phyloP scores from a whole-genome alignment of 1,140 invertebrate genomes.

The Ruditapes philippinarum region DNA sequence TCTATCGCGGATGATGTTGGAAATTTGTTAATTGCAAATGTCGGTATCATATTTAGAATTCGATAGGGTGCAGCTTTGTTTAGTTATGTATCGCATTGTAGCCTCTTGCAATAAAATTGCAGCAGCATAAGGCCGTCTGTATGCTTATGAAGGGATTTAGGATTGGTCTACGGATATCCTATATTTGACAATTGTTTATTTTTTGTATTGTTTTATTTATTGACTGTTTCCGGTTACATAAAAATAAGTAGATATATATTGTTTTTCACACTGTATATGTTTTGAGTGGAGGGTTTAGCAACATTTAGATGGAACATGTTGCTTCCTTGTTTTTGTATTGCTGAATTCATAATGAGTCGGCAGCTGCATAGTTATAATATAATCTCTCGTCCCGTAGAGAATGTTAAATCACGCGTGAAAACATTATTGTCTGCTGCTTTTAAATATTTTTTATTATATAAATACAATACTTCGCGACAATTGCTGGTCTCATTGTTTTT shows the following conservation, averaged over 20 bases:
- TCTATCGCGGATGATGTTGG: slow-evolving; percentile 22
- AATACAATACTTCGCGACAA: too few relatives aligned
- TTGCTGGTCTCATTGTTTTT: too few relatives aligned
- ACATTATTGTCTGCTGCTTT: too few relatives aligned
- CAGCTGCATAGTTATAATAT: not conserved
- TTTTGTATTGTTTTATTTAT: not conserved
- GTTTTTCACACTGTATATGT: not conserved
- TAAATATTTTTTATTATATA: too few relatives aligned
- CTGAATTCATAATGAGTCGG: not conserved
- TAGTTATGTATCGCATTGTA: not conserved
- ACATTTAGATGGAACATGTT: not conserved
- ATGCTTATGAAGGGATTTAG: not conserved
- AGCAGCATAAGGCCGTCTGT: not conserved
- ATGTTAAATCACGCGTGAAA: not conserved
- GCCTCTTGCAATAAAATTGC: not conserved
- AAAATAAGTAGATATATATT: not conserved
- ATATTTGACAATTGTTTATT: not conserved
- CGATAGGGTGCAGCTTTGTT: slow-evolving; percentile 10
- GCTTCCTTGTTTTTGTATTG: not conserved
- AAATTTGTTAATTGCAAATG: slow-evolving; percentile 55
- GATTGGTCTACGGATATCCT: not conserved
- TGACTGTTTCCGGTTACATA: not conserved
- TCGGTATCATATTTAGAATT: slow-evolving; percentile 20
- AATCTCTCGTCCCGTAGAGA: not conserved
- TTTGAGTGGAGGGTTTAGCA: not conserved